Base-by-base conservation (phyloP, 2,797 vertebrate species). In the Anniella stebbinsi region DNA sequence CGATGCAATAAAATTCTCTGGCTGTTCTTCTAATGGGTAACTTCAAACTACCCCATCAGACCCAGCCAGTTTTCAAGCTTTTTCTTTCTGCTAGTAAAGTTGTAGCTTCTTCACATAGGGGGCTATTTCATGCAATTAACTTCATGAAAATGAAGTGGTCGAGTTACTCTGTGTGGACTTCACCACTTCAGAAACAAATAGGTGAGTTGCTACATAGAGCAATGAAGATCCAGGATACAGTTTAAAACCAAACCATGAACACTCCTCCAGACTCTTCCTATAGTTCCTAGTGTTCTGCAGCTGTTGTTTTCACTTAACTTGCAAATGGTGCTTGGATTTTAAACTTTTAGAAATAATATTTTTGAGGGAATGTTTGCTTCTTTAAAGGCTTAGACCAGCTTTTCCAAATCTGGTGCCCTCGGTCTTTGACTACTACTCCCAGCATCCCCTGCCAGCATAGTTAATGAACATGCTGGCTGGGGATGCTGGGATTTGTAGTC, bases 271-370 rank as follows among this genome's bases (percentile, higher is more conserved):
- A 57, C 11, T n/a, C 30, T 85, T 45, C 9, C n/a, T 73, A 48
- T 17, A 60, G 8, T 60, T 38, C 23, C 23, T 63, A 41, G 51
- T 70, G 51, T 48, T 69, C 45, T 67, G 63, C 21, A 73, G 0
- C 38, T 87, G 18, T 4, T 36, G 13, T 86, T 41, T 87, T 91
- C 63, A 41, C 87, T 41, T 90, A 45, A 38, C n/a, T 75, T 63
- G 17, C 11, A 25, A 80, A 57, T n/a, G 8, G 38, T 81, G 78
- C 18, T 78, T 78, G 21, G 1, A 28, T 78, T 48, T 48, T 48
- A 48, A 21, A 63, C 60, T 63, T 23, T 76, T 41, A 38, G 13
- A 72, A 72, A 41, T 41, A 25, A 75, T 41, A 41, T 21, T 1
- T 75, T 75, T 75, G 28, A 8, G 28, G 13, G 28, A 28, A 8